phyloP scores from a whole-genome alignment of 2,797 vertebrate species.

The Neomorphus geoffroyi region DNA sequence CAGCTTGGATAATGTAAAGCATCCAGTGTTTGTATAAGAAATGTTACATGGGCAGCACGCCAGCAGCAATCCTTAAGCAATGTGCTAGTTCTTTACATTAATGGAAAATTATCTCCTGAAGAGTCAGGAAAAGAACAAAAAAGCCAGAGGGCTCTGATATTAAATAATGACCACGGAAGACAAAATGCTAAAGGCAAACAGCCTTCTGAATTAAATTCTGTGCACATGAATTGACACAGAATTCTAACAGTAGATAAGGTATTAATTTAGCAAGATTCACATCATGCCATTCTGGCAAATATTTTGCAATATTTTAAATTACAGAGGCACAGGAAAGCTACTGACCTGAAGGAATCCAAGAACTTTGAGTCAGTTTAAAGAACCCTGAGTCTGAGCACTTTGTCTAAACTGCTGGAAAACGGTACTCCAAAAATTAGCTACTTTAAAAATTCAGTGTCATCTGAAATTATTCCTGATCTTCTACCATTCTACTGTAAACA shows the following conservation, averaged over 20 bases:
- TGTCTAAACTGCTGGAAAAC: background rate
- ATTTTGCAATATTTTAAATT: background rate
- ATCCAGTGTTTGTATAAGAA: conserved; percentile 43
- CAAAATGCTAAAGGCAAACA: background rate
- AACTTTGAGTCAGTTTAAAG: background rate
- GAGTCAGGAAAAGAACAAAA: background rate
- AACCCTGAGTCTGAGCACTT: background rate
- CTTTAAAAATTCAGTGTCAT: background rate
- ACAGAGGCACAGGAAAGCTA: background rate
- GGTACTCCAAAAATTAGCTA: background rate
- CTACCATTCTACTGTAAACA: background rate
- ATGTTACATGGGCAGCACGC: conserved; percentile 29
- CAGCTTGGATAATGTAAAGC: conserved; percentile 58
- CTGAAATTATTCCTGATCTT: background rate
- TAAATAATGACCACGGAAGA: background rate
- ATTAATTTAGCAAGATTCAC: background rate
- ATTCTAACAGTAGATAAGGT: background rate
- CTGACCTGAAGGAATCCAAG: background rate
- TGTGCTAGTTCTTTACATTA: background rate
- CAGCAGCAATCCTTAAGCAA: conserved; percentile 23
- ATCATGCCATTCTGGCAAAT: background rate
- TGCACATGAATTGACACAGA: background rate
- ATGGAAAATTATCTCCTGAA: background rate
- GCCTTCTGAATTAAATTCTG: background rate
- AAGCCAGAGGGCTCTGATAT: background rate